Evolutionary conservation across 2,888 invertebrate genomes (phyloP), one percentile per base, ranked within the genome.

Genomic region (Leucoptera coffeella): DNA sequence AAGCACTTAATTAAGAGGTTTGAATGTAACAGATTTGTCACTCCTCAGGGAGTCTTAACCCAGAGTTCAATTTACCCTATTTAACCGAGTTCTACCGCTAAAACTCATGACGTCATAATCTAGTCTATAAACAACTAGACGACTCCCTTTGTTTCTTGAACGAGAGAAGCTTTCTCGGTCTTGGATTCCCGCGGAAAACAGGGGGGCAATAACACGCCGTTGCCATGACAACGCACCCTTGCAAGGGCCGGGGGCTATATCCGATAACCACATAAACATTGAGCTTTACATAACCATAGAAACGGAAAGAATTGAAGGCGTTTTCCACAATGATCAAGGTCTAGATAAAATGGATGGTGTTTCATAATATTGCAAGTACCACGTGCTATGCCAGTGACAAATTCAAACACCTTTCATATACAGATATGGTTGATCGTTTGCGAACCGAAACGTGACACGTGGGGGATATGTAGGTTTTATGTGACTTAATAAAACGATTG

Each of bases 131-230:
- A 40, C 38, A 38, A 14, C 8, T 26, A 26, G n/a, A 13, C n/a
- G 10, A 14, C 19, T 19, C 15, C 21, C 14, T 19, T 20, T 12
- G 26, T 21, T 13, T 6, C 12, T 5, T 4, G 35, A 12, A 37
- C 38, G 38, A 37, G 39, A 40, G 33, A 36, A 39, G 38, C 43
- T 41, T 41, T 40, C 42, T 44, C 38, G 41, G 14, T 10, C 17
- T 41, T 40, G 48, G 43, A n/a, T n/a, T n/a, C n/a, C 45, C 47
- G 46, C 47, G 44, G 23, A 23, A 23, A 45, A 54, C 48, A 49
- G 60, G 62, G 65, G 58, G 61, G 56, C 57, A 60, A 60, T 56
- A 65, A 52, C 55, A 64, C 47, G 50, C 51, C 36, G 67, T 69
- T 47, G 47, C 38, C 51, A 62, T 65, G 50, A 45, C 45, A 51